Evolutionary conservation across 2,888 invertebrate species (phyloP).

Genomic region (Thyatira batis): DNA sequence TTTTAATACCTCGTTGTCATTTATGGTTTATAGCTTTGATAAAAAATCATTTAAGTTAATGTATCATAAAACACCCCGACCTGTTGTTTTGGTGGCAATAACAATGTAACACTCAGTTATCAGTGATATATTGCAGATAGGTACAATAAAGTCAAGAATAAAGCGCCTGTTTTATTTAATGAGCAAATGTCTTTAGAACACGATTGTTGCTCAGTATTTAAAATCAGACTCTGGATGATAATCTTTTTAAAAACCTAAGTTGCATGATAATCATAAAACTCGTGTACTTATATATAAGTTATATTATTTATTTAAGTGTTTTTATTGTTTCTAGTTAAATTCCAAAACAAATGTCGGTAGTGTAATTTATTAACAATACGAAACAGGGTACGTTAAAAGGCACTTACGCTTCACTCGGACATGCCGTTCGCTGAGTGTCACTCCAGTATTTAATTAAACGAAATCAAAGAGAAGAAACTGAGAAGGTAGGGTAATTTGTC

Average conservation of each 20-base stretch:
- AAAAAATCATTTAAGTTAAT: slow-evolving; percentile 8
- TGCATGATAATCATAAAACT: no score
- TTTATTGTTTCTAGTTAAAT: not conserved
- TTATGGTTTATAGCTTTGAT: slow-evolving; percentile 20
- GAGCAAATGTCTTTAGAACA: no score
- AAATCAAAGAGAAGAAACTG: slow-evolving; percentile 70
- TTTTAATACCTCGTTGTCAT: slow-evolving; percentile 49
- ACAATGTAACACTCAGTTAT: not conserved
- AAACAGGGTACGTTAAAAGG: slow-evolving; percentile 44
- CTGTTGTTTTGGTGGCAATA: not conserved
- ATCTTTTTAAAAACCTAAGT: no score
- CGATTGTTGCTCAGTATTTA: no score
- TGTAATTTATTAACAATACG: slow-evolving; percentile 61
- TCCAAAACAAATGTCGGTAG: slow-evolving; percentile 12
- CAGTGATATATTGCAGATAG: no score
- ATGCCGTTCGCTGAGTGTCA: slow-evolving; percentile 69
- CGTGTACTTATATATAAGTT: no score
- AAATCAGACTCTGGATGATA: no score
- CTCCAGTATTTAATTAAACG: slow-evolving; percentile 81
- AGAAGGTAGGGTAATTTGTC: slow-evolving; percentile 79
- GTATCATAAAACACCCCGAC: not conserved
- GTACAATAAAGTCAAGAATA: no score
- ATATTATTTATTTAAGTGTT: no score
- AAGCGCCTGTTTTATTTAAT: no score
- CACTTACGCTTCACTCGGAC: slow-evolving; percentile 43